phyloP scores from a whole-genome alignment of 2,797 vertebrate genomes.

The Erpetoichthys calabaricus region DNA sequence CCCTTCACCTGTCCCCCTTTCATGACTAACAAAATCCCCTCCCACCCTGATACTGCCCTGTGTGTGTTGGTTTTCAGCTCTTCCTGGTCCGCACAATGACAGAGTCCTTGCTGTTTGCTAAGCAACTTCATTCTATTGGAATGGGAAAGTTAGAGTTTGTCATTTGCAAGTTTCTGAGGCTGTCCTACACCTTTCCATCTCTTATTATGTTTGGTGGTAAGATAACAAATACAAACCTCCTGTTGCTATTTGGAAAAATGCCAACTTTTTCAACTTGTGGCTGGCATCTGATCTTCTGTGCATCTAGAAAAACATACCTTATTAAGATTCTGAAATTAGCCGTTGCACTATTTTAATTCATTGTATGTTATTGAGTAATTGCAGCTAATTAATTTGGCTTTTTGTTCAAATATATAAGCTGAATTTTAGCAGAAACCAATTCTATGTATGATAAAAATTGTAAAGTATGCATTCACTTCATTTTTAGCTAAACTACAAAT shows the following conservation, averaged over 20 bases:
- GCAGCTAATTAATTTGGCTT: too few relatives aligned
- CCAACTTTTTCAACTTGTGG: conserved; percentile 22
- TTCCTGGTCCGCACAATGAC: conserved; percentile 66
- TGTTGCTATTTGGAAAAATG: conserved; percentile 30
- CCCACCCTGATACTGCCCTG: conserved; percentile 35
- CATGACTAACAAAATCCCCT: neutral
- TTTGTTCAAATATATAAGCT: too few relatives aligned
- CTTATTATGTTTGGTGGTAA: conserved; percentile 68
- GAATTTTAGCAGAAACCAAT: too few relatives aligned
- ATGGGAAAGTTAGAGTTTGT: conserved; percentile 64
- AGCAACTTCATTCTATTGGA: conserved; percentile 64
- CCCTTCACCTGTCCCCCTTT: neutral
- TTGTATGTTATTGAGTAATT: too few relatives aligned
- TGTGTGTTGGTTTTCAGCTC: conserved; percentile 60
- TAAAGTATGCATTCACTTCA: too few relatives aligned
- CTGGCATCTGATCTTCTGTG: conserved; percentile 23
- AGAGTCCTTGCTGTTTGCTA: conserved; percentile 58
- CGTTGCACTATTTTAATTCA: too few relatives aligned
- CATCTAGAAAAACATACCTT: conserved; percentile 15
- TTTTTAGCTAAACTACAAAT: too few relatives aligned
- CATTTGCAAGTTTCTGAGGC: conserved; percentile 66
- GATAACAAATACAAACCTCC: conserved; percentile 22
- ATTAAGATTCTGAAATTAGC: too few relatives aligned
- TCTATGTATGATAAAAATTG: too few relatives aligned
- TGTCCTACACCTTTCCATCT: conserved; percentile 61